Conservation (phyloP, 2,797 vertebrate species). For the Macroramphosus scolopax region DNA sequence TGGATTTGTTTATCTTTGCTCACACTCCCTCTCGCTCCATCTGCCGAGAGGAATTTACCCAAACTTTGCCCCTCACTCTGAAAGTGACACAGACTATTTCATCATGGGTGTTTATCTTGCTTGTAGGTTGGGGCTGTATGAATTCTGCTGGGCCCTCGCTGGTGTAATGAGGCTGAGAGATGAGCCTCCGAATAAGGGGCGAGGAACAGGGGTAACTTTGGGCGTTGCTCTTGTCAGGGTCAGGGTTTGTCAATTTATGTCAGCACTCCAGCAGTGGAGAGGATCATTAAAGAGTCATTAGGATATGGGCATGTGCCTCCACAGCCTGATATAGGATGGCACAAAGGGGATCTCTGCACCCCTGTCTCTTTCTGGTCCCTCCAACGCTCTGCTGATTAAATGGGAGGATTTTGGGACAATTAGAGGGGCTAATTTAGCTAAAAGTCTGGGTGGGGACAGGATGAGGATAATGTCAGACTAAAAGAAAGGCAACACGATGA, state of each 20-base stretch:
- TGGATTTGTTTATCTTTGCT: constrained; percentile 48
- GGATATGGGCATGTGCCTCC: constrained; percentile 59
- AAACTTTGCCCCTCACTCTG: constrained; percentile 36
- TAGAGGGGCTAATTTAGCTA: constrained; percentile 49
- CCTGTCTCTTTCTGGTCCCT: constrained; percentile 39
- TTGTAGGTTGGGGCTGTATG: constrained; percentile 21
- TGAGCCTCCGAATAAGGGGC: constrained; percentile 53
- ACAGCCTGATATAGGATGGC: constrained; percentile 52
- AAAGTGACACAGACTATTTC: constrained; percentile 50
- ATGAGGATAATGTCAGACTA: constrained; percentile 19
- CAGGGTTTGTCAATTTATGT: constrained; percentile 65
- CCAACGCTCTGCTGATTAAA: constrained; percentile 54
- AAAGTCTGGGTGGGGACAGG: constrained; percentile 10
- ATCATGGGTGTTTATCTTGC: constrained; percentile 57
- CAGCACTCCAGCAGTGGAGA: constrained; percentile 50
- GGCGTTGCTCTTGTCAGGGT: constrained; percentile 69
- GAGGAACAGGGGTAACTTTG: constrained; percentile 51
- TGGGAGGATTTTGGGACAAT: constrained; percentile 46
- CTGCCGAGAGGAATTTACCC: constrained; percentile 52
- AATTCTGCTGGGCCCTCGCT: constrained; percentile 30
- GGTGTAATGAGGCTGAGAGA: constrained; percentile 43
- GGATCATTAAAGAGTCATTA: constrained; percentile 75
- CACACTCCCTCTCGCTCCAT: constrained; percentile 37
- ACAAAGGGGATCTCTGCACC: constrained; percentile 39
- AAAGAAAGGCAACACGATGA: constrained; percentile 38